phyloP scores from a whole-genome alignment of 2,888 invertebrate species.

The Dicranocentrus wangi region DNA sequence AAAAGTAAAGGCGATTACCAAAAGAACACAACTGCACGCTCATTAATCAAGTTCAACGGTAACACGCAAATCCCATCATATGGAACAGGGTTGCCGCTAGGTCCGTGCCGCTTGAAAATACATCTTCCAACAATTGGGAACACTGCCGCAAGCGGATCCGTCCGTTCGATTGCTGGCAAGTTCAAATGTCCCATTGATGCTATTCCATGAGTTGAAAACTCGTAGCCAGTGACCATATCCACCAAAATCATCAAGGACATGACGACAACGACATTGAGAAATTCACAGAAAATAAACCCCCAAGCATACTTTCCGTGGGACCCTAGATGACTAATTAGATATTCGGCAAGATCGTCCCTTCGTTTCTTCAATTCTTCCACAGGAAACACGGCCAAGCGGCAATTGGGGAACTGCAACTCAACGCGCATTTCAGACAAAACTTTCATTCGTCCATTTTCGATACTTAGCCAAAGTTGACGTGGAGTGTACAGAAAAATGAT shows the following conservation, averaged over 20 bases:
- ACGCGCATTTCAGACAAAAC: not conserved
- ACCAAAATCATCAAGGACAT: not conserved
- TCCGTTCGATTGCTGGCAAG: not conserved
- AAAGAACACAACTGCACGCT: conserved; percentile 71
- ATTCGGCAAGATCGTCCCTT: conserved; percentile 25
- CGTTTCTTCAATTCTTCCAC: not conserved
- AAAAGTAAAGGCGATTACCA: conserved; percentile 66
- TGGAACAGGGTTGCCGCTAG: conserved; percentile 41
- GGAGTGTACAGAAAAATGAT: conserved; percentile 27
- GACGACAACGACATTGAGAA: conserved; percentile 21
- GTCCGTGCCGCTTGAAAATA: conserved; percentile 32
- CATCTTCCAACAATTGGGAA: conserved; percentile 42
- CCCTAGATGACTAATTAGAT: conserved; percentile 23
- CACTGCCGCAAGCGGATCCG: conserved; percentile 19
- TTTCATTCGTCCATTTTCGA: conserved; percentile 26
- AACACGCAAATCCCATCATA: conserved; percentile 71
- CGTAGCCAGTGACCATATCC: conserved; percentile 37
- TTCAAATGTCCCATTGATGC: conserved; percentile 2
- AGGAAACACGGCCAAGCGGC: not conserved
- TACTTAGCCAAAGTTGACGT: conserved; percentile 24
- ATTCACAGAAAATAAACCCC: conserved; percentile 27
- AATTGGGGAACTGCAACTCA: not conserved
- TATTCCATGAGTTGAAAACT: conserved; percentile 22
- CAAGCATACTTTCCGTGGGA: conserved; percentile 6
- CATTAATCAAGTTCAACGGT: conserved; percentile 73